These are phyloP conservation scores for Gadopsis marmoratus DNA, from an alignment of 2,797 vertebrate genomes.

Conservation along the genomic window DNA sequence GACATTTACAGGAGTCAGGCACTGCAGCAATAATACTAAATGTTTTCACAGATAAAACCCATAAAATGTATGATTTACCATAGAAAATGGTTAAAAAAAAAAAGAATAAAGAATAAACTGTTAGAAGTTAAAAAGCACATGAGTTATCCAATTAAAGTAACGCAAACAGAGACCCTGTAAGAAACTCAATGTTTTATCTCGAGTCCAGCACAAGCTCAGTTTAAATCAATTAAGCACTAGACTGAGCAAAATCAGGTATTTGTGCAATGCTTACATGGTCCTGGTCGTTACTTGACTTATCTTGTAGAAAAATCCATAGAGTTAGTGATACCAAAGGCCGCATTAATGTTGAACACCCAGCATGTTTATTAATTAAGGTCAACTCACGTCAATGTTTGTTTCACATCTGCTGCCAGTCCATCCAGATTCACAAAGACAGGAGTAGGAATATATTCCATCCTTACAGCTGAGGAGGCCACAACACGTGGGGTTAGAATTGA, in stretches of 20 bases:
- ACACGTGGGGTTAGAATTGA: conserved; percentile 36
- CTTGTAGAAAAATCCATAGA: conserved; percentile 68
- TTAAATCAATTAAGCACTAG: conserved; percentile 86
- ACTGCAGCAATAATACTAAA: neutral
- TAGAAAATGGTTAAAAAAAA: neutral
- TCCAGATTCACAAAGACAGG: conserved; percentile 85
- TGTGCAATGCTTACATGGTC: conserved; percentile 77
- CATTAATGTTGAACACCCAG: conserved; percentile 34
- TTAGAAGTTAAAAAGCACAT: conserved; percentile 66
- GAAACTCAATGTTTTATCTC: conserved; percentile 78
- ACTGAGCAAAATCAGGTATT: conserved; percentile 77
- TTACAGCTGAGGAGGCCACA: conserved; percentile 84
- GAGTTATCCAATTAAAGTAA: conserved; percentile 78
- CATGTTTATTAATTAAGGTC: conserved; percentile 52
- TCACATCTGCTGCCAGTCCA: conserved; percentile 87
- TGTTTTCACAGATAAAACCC: neutral
- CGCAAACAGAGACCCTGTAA: conserved; percentile 58
- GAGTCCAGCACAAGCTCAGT: conserved; percentile 72
- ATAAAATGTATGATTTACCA: neutral
- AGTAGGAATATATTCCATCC: conserved; percentile 82
- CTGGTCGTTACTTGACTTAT: conserved; percentile 65
- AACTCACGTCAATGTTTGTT: conserved; percentile 87
- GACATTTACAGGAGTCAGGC: conserved; percentile 4
- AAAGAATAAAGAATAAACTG: conserved; percentile 69
- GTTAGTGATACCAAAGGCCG: conserved; percentile 71